Conservation (phyloP, 1,140 invertebrate genomes). For the Drosophila baimaii region DNA sequence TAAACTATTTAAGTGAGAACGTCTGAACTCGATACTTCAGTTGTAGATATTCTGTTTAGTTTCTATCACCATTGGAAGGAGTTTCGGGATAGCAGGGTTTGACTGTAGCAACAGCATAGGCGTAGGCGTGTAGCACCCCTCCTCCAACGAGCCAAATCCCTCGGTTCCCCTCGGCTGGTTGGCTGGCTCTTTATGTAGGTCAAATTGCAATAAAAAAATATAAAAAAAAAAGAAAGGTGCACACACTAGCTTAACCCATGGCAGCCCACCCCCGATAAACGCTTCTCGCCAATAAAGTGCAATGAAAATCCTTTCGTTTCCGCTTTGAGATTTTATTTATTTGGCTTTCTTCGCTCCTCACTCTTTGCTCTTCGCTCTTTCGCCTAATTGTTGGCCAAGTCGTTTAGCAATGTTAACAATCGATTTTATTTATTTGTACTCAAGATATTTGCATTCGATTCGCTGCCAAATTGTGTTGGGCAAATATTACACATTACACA, state of each 20-base stretch:
- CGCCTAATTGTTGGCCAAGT: constrained; percentile 50
- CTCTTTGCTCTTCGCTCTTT: not conserved
- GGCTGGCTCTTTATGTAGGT: constrained; percentile 40
- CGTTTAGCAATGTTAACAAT: constrained; percentile 46
- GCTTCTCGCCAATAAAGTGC: constrained; percentile 37
- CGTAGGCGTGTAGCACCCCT: not conserved
- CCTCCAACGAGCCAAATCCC: not conserved
- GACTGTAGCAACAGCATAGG: not conserved
- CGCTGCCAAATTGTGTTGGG: constrained; percentile 49
- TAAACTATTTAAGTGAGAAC: not conserved
- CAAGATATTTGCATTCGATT: constrained; percentile 46
- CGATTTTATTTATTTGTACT: constrained; percentile 48
- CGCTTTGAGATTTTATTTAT: constrained; percentile 45
- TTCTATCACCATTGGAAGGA: too few relatives aligned
- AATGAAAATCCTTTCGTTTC: constrained; percentile 54
- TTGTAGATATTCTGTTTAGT: too few relatives aligned
- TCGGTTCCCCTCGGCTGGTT: constrained; percentile 2
- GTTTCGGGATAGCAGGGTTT: not conserved
- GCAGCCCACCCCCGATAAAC: constrained; percentile 29
- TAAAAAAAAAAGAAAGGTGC: constrained; percentile 29
- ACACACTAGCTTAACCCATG: constrained; percentile 48
- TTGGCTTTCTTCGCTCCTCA: not conserved
- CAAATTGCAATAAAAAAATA: constrained; percentile 54
- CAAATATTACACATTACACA: constrained; percentile 65
- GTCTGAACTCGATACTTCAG: not conserved